phyloP scores from a whole-genome alignment of 1,140 invertebrate genomes.

The Mycetomoellerius zeteki region DNA sequence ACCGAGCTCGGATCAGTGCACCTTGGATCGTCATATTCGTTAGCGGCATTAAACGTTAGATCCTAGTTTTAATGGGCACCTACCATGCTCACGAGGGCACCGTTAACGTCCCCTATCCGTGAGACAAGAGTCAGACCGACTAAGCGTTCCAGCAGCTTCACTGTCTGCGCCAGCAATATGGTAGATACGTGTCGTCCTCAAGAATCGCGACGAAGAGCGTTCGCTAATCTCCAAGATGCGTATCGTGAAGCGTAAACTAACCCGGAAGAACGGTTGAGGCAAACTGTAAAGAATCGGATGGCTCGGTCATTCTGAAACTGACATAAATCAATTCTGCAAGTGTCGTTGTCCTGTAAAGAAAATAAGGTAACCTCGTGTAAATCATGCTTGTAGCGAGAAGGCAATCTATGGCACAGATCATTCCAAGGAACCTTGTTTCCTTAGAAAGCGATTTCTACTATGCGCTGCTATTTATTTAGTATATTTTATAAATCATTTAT shows the following conservation, averaged over 20 bases:
- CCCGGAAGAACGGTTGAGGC: slow-evolving; percentile 20
- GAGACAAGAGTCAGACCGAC: slow-evolving; percentile 18
- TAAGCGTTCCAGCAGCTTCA: background rate
- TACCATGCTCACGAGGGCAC: slow-evolving; percentile 24
- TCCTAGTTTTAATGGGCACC: slow-evolving; percentile 54
- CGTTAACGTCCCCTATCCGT: slow-evolving; percentile 58
- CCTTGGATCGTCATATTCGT: slow-evolving; percentile 54
- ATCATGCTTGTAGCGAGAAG: background rate
- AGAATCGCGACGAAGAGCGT: background rate
- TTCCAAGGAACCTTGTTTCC: background rate
- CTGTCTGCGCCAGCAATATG: background rate
- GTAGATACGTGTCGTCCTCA: slow-evolving; percentile 26
- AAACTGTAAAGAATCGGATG: slow-evolving; percentile 1
- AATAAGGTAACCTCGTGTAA: background rate
- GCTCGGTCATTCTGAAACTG: slow-evolving; percentile 21
- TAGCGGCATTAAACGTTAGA: slow-evolving; percentile 13
- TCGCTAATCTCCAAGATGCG: slow-evolving; percentile 11
- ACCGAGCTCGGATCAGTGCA: background rate
- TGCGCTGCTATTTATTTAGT: background rate
- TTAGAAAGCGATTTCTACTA: slow-evolving; percentile 22
- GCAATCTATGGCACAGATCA: background rate
- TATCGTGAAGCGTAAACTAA: background rate
- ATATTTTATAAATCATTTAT: background rate
- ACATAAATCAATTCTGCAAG: slow-evolving; percentile 3
- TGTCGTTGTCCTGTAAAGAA: slow-evolving; percentile 9